phyloP scores from a whole-genome alignment of 1,140 invertebrate genomes.

The Drosophila parvula region DNA sequence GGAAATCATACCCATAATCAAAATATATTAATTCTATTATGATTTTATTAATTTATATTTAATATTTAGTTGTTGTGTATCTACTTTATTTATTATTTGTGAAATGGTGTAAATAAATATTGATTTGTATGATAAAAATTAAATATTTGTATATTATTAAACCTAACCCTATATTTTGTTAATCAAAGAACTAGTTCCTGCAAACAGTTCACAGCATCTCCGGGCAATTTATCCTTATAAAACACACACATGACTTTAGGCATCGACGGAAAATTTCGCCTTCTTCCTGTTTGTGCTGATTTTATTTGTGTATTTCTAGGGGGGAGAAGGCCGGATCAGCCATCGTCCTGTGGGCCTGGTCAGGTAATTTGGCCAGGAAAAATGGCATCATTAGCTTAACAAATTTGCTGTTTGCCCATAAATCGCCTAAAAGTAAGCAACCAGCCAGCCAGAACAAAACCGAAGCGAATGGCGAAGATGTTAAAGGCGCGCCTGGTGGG shows the following conservation, averaged over 20 bases:
- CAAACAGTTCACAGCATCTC: slow-evolving; percentile 9
- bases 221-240: slow-evolving; percentile 8
- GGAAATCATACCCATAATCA: too few species aligned
- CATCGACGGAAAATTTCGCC: neutral
- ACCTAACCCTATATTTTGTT: rapidly evolving
- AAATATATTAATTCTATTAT: neutral
- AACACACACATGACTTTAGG: slow-evolving; percentile 39
- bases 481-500: slow-evolving; percentile 9
- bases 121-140: neutral
- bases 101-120: neutral
- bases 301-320: slow-evolving; percentile 36
- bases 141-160: neutral
- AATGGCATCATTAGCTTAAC: slow-evolving; percentile 78
- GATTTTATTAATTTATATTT: too few species aligned
- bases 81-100: neutral
- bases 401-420: slow-evolving; percentile 72
- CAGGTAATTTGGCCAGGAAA: slow-evolving; percentile 77
- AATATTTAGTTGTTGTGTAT: too few species aligned
- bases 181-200: slow-evolving; percentile 17
- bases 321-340: slow-evolving; percentile 23
- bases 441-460: slow-evolving; percentile 5
- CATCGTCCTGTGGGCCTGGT: slow-evolving; percentile 34
- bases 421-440: slow-evolving; percentile 61
- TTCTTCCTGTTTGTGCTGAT: slow-evolving; percentile 14
- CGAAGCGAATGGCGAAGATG: slow-evolving; percentile 6